Evolutionary conservation across 2,113 vertebrate species (phyloP), one percentile per base, ranked within the genome.

Genomic region (Aviceda subcristata): DNA sequence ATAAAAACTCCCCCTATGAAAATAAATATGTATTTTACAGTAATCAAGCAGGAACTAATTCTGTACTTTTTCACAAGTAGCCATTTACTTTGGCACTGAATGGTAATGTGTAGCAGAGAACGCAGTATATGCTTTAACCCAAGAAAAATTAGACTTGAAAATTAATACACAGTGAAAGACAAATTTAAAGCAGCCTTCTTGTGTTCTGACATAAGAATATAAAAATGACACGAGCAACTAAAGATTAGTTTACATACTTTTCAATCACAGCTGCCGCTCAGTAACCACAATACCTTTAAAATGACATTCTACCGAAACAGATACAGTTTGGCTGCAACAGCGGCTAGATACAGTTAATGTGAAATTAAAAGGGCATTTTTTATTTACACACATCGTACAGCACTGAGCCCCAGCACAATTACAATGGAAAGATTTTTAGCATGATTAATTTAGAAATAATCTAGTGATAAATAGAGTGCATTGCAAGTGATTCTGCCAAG

Each of bases 211-310:
- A 98, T 95, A 98, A 97, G 97, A 98, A 98, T 97, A 98, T 98
- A 98, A 98, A 98, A 98, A 97, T 98, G 98, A 98, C 98, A 98
- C 56, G 96, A 98, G 97, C 98, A 98, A 98, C 97, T 98, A 98
- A 97, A 98, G 98, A 98, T 98, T 98, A 98, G 98, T 98, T 98
- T 98, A 98, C 98, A 98, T 98, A 98, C 98, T 98, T 98, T 98
- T 98, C 98, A 98, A 98, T 98, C 98, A 98, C 97, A 98, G 98
- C 98, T 98, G 98, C 98, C 81, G 95, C 98, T 98, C 96, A 34
- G 94, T 98, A 98, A 98, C 98, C 98, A 98, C 98, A 98, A 98
- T 98, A 98, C 98, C 98, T 98, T 98, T 98, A 98, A 98, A 98
- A 98, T 97, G 97, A 98, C 98, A 98, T 98, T 98, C 97, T 87